Evolutionary conservation across 92 coral and sea anemone genomes (phyloP).

Genomic region (Parazoanthus swiftii): DNA sequence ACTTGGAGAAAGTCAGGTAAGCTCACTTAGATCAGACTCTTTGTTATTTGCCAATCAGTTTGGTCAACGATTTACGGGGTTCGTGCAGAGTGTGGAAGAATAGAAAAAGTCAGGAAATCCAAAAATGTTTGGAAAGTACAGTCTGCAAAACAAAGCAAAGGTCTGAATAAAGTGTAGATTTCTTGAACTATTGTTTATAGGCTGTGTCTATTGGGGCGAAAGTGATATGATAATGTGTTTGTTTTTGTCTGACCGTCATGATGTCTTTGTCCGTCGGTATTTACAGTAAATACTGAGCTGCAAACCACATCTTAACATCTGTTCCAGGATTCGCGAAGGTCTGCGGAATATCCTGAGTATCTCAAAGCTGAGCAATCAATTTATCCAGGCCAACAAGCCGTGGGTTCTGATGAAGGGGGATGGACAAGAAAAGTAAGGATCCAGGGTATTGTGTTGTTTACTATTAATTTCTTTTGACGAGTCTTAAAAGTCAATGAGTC

Average conservation of each 20-base stretch:
- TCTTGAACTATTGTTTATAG: too few species aligned
- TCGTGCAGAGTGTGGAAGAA: too few species aligned
- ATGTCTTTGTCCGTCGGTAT: too few species aligned
- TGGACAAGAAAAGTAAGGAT: constrained; percentile 77
- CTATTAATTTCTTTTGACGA: too few species aligned
- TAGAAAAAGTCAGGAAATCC: too few species aligned
- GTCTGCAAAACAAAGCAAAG: too few species aligned
- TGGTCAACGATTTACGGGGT: too few species aligned
- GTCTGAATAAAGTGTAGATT: too few species aligned
- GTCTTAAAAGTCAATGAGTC: too few species aligned
- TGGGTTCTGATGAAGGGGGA: constrained; percentile 95
- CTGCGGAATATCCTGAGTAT: constrained; percentile 82
- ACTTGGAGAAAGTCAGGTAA: constrained; percentile 90
- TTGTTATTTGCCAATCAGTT: neutral
- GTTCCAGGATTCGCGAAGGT: constrained; percentile 84
- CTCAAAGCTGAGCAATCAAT: constrained; percentile 95
- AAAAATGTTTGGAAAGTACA: too few species aligned
- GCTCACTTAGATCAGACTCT: neutral
- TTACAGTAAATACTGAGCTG: neutral
- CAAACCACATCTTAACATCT: neutral
- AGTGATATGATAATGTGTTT: neutral
- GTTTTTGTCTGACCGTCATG: neutral
- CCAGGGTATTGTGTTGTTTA: neutral
- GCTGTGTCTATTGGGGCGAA: neutral
- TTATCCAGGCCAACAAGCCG: constrained; percentile 92